Base-by-base conservation (phyloP, 2,113 vertebrate genomes). In the Raja brachyura region DNA sequence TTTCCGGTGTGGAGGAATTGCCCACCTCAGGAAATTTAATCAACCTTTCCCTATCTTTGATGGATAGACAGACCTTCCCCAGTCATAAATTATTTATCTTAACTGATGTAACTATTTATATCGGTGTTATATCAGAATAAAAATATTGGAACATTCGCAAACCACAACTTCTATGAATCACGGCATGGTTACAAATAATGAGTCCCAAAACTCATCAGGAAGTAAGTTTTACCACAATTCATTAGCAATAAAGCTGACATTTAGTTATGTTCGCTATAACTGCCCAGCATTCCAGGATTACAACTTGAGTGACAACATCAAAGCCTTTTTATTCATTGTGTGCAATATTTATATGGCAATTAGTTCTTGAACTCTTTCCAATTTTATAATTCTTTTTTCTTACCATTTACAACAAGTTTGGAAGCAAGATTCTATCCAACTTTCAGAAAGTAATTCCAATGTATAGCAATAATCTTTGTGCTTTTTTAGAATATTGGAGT, bases 181-280 rank as follows among this genome's bases (percentile, higher is more conserved):
- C 1, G 25, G 22, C 22, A 85, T 22, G 79, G 56, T 61, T 59
- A 61, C 56, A 61, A 85, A 61, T 85, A 85, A 25, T 54, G 56
- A 85, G 8, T 59, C 81, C 10, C 56, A 54, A 85, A 59, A 56
- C 25, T 28, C 11, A 28, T 25, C 28, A 54, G 48, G 48, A n/a
- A 28, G 81, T 54, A 20, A 85, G 10, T n/a, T 54, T 85, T 85
- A 54, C 25, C 59, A 54, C 56, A 54, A 85, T 85, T 85, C 25
- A 59, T 75, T 85, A 85, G 28, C 56, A 85, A 59, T 59, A 85
- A 79, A 85, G 56, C 54, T 85, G 56, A n/a, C 56, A 86, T 86
- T 61, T 61, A 14, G 61, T 86, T 61, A 28, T 86, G 61, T 61
- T 86, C 81, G 20, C 54, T 59, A 61, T 14, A 61, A 10, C 54